phyloP scores from a whole-genome alignment of 1,140 invertebrate species.

The Chrysomallon squamiferum region DNA sequence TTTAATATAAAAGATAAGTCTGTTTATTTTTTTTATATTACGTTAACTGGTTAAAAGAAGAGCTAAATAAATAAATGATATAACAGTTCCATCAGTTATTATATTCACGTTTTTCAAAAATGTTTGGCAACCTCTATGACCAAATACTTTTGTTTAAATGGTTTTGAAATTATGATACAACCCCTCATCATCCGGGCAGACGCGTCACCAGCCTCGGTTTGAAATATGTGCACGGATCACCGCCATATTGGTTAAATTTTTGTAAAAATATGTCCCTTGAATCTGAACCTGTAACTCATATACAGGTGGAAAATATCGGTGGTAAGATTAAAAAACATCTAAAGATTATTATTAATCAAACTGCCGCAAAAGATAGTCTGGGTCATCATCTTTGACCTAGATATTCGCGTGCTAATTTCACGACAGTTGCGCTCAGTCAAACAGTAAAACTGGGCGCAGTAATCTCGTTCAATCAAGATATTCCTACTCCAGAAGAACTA shows the following conservation, averaged over 20 bases:
- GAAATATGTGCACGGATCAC: constrained; percentile 16
- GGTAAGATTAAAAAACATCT: constrained; percentile 30
- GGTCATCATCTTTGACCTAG: not conserved
- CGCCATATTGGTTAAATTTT: constrained; percentile 55
- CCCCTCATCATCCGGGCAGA: constrained; percentile 28
- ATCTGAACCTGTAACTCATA: constrained; percentile 38
- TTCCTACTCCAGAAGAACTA: constrained; percentile 34
- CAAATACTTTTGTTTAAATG: too few relatives aligned
- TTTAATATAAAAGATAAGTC: too few relatives aligned
- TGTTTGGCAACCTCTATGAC: too few relatives aligned
- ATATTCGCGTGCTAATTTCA: constrained; percentile 29
- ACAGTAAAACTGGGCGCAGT: constrained; percentile 35
- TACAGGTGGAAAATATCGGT: constrained; percentile 53
- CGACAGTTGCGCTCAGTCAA: constrained; percentile 24
- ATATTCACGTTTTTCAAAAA: too few relatives aligned
- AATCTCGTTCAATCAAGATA: constrained; percentile 36
- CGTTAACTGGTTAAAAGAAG: too few relatives aligned
- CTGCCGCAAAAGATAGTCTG: not conserved
- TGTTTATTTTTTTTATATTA: too few relatives aligned
- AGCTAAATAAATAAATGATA: too few relatives aligned
- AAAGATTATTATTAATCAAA: not conserved
- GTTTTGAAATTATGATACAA: too few relatives aligned
- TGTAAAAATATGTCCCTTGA: constrained; percentile 53
- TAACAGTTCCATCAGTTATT: too few relatives aligned
- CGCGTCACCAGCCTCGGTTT: constrained; percentile 27